Conservation (phyloP, 2,888 invertebrate genomes). For the Cryptus armator region DNA sequence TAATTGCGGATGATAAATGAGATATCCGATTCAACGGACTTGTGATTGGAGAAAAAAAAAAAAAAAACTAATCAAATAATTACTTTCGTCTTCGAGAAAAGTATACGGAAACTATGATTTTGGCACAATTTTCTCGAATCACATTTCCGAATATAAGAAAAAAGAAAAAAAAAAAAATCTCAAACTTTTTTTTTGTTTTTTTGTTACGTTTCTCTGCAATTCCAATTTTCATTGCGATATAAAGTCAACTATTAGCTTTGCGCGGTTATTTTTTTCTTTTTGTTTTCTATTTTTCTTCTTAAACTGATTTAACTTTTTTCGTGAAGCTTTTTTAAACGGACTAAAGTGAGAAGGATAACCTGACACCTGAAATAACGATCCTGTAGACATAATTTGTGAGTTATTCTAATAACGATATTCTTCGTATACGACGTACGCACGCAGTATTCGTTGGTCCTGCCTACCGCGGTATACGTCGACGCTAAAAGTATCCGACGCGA, state of each 20-base stretch:
- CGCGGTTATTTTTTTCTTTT: not conserved
- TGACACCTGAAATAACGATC: not conserved
- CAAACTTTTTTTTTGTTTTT: conserved; percentile 19
- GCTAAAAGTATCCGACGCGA: not conserved
- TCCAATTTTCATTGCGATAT: conserved; percentile 5
- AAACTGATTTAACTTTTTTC: not conserved
- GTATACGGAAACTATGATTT: conserved; percentile 1
- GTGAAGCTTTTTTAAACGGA: not conserved
- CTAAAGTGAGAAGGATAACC: not conserved
- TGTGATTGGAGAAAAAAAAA: conserved; percentile 31
- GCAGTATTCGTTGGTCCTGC: not conserved
- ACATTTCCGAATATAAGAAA: conserved; percentile 13
- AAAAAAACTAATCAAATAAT: conserved; percentile 10
- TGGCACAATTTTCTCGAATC: not conserved
- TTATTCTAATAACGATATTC: conserved; percentile 10
- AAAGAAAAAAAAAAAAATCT: conserved; percentile 1
- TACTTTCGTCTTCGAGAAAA: not conserved
- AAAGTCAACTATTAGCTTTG: not conserved
- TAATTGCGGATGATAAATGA: conserved; percentile 6
- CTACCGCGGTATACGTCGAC: conserved; percentile 1
- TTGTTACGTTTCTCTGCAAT: conserved; percentile 4
- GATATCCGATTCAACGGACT: not conserved
- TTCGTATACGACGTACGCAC: not conserved
- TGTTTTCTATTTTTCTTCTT: not conserved
- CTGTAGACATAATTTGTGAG: not conserved